A percentile compares a stretch with the other conserved stretches of the same genome.
These are phyloP conservation scores for Brachirus orientalis DNA, from an alignment of 2,113 vertebrate genomes.

Conservation along the genomic window DNA sequence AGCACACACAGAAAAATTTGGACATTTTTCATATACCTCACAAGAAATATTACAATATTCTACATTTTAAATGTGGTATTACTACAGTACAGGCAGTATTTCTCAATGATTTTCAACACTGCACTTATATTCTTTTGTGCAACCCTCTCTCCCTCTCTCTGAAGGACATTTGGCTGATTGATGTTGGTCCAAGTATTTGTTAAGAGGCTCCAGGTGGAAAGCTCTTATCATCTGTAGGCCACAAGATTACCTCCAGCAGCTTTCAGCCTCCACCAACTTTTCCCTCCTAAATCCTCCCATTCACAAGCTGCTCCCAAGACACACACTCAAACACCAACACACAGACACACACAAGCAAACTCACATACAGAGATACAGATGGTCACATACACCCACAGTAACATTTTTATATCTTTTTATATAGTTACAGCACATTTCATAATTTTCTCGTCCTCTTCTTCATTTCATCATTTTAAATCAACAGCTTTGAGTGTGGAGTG, in stretches of 20 bases:
- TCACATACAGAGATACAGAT: conserved; percentile 18
- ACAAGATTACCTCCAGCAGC: conserved; percentile 72
- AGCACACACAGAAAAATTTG: too few relatives aligned
- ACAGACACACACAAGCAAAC: conserved; percentile 2
- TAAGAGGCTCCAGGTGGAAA: conserved; percentile 72
- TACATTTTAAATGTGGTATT: too few relatives aligned
- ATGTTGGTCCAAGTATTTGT: conserved; percentile 61
- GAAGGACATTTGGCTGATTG: conserved; percentile 70
- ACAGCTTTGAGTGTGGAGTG: conserved; percentile 7
- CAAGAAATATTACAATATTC: too few relatives aligned
- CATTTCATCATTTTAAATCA: conserved; percentile 23
- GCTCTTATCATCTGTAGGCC: conserved; percentile 72
- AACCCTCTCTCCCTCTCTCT: conserved; percentile 6
- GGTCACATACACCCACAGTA: conserved; percentile 21
- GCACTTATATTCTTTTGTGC: background rate
- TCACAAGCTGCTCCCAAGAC: conserved; percentile 50
- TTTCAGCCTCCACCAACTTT: conserved; percentile 64
- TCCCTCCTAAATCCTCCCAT: conserved; percentile 60
- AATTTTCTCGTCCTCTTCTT: conserved; percentile 8
- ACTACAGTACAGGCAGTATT: too few relatives aligned
- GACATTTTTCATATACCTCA: too few relatives aligned
- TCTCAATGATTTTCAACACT: too few relatives aligned
- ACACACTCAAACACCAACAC: conserved; percentile 17
- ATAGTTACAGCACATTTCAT: conserved; percentile 34
- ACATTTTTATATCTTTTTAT: conserved; percentile 26